Evolutionary conservation across 2,113 vertebrate species (phyloP), one percentile per base, ranked within the genome.

Genomic region (Emydocephalus ijimae): DNA sequence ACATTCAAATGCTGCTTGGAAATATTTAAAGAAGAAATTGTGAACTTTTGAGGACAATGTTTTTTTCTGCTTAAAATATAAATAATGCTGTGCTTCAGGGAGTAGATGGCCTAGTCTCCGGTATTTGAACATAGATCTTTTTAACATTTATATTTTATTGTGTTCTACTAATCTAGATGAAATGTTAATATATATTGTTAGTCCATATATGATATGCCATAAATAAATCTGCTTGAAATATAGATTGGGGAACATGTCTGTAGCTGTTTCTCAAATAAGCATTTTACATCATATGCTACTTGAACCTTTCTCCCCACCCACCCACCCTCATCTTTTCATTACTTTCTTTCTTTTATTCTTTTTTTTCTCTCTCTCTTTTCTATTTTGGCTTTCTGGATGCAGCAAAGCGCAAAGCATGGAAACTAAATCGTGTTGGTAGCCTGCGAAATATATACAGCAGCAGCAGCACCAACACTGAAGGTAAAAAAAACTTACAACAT

Each of bases 371-470:
- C 85, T 90, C 81, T 96, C 93, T 96, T 94, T 96, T 94, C 97
- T 97, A 96, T 96, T 95, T 97, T 97, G 98, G 98, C 98, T 98
- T 93, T 98, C 98, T 97, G 98, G 98, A 98, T 64, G 98, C 98
- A 99, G 99, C 98, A 98, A 99, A 98, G 96, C 98, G 98, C 98
- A 99, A 97, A 98, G 98, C 98, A 88, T 99, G 99, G 98, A 99
- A 98, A 98, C 98, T 99, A 97, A 99, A 98, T 96, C 98, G 98
- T 96, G 98, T 99, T 97, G 98, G 98, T 98, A 99, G 99, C 97
- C 98, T 99, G 97, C 98, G 98, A 98, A 98, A 98, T 98, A 98
- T 99, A 97, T 98, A 99, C 98, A 97, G 97, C 98, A 98, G 97
- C 98, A 98, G 98, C 97, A 98, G 98, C 96, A 97, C 98, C 97